phyloP scores from a whole-genome alignment of 1,140 invertebrate genomes.

The Lordiphosa mommai region DNA sequence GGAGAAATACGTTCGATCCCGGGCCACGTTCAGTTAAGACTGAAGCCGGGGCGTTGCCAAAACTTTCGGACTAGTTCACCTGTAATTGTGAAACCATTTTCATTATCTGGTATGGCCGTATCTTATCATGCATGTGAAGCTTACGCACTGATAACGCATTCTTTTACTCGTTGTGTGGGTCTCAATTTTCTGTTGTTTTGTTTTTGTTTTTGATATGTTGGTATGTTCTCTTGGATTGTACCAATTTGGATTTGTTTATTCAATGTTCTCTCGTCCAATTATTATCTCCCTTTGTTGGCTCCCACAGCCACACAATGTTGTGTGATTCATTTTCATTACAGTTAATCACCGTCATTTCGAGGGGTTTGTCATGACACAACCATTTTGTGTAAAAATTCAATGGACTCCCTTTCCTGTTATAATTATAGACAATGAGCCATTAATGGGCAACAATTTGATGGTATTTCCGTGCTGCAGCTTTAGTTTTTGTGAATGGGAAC shows the following conservation, averaged over 20 bases:
- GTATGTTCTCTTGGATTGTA: conserved; percentile 5
- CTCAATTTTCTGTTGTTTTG: no score
- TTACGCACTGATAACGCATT: conserved; percentile 60
- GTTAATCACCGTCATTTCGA: conserved; percentile 50
- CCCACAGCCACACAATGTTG: conserved; percentile 28
- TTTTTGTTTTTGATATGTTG: conserved; percentile 2
- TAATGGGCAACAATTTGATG: conserved; percentile 9
- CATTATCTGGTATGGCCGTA: conserved; percentile 37
- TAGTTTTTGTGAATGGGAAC: conserved; percentile 54
- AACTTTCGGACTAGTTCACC: conserved; percentile 42
- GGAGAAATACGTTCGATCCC: conserved; percentile 71
- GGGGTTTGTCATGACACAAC: conserved; percentile 34
- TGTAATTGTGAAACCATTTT: conserved; percentile 72
- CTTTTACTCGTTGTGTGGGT: conserved; percentile 21
- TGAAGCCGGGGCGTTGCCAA: conserved; percentile 72
- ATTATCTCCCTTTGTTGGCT: conserved; percentile 41
- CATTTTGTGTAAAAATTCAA: conserved; percentile 39
- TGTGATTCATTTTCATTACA: conserved; percentile 67
- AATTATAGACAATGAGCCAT: conserved; percentile 72
- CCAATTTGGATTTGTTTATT: not conserved
- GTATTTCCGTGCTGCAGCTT: conserved; percentile 46
- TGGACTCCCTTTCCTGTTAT: conserved; percentile 31
- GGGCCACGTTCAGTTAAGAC: conserved; percentile 67
- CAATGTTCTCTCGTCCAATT: not conserved
- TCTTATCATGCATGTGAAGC: conserved; percentile 42